Percentiles rank a stretch among this genome's conserved stretches.
Conservation (phyloP, 2,888 invertebrate genomes). For the Cyclophora albipunctata region DNA sequence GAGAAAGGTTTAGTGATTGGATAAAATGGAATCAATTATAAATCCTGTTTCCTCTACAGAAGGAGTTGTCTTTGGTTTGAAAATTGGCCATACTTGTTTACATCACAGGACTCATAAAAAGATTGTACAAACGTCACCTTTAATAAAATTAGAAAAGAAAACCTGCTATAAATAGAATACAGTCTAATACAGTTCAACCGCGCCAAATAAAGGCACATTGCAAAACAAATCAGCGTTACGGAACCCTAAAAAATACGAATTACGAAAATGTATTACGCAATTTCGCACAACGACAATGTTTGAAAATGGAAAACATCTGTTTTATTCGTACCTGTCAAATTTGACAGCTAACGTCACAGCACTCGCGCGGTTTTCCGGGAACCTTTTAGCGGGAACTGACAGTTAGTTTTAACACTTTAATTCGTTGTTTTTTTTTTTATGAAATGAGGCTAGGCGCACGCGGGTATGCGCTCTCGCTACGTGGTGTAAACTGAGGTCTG, state of each 20-base stretch:
- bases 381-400: neutral
- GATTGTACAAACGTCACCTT: no score
- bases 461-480: neutral
- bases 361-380: neutral
- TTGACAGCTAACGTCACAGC: neutral
- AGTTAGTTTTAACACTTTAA: neutral
- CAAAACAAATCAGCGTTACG: neutral
- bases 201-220: no score
- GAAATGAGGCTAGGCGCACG: neutral
- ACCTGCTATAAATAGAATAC: no score
- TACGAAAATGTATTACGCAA: slow-evolving; percentile 19
- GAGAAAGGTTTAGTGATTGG: no score
- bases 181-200: no score
- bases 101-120: no score
- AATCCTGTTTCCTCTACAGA: no score
- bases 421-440: neutral
- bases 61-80: no score
- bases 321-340: neutral
- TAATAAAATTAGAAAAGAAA: no score
- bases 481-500: neutral
- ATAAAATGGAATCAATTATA: no score
- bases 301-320: neutral
- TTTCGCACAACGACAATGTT: slow-evolving; percentile 1
- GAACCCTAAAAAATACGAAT: slow-evolving; percentile 13
- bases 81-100: no score